These are phyloP conservation scores for Chaenocephalus aceratus DNA, from an alignment of 2,113 vertebrate species.

Conservation along the genomic window DNA sequence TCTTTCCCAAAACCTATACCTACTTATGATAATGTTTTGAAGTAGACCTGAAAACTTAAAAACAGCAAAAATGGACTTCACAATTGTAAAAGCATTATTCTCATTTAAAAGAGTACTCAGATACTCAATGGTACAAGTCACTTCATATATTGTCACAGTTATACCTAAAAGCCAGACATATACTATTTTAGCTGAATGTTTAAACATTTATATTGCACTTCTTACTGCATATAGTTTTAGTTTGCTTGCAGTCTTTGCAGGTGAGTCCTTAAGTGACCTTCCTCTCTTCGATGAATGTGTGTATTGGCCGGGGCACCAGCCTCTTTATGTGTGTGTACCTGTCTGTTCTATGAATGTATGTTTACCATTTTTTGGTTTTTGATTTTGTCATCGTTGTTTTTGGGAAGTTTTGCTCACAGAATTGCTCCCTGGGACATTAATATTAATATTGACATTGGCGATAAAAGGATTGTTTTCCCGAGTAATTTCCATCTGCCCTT, in stretches of 20 bases:
- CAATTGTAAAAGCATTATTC: too few relatives aligned
- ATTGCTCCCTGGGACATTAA: conserved; percentile 67
- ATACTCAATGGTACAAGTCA: not conserved
- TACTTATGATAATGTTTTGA: not conserved
- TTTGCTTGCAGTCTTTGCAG: conserved; percentile 20
- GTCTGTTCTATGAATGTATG: conserved; percentile 35
- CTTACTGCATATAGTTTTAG: not conserved
- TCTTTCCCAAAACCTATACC: not conserved
- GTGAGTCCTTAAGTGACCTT: conserved; percentile 42
- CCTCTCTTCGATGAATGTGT: conserved; percentile 9
- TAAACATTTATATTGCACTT: not conserved
- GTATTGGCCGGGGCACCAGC: not conserved
- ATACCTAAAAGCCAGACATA: not conserved
- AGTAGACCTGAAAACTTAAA: not conserved
- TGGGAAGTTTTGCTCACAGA: conserved; percentile 34
- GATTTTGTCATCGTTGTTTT: not conserved
- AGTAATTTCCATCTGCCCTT: conserved; percentile 79
- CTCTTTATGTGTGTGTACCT: not conserved
- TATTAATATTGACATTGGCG: conserved; percentile 75
- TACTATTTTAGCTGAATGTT: not conserved
- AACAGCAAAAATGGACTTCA: not conserved
- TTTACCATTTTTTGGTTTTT: conserved; percentile 6
- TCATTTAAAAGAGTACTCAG: not conserved
- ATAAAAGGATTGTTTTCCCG: conserved; percentile 71
- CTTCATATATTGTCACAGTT: not conserved